Percentiles rank a stretch among this genome's conserved stretches.
Evolutionary conservation across 35 echinoderm and acorn worm genomes (phyloP).

Genomic region (Apostichopus japonicus): DNA sequence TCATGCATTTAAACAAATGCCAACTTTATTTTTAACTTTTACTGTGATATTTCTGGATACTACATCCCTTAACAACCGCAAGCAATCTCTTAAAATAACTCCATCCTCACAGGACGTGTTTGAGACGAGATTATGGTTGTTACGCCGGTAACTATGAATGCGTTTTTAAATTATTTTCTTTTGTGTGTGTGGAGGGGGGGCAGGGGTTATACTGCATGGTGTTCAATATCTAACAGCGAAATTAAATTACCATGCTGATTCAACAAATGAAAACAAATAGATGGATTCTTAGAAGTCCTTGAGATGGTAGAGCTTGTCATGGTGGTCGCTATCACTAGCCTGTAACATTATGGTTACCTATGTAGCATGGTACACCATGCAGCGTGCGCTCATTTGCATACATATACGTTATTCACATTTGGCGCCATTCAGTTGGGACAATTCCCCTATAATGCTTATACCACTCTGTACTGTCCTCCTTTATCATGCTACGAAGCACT

Average conservation of each 20-base stretch:
- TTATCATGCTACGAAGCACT: too few species aligned
- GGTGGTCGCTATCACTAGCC: neutral
- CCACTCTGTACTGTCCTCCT: too few species aligned
- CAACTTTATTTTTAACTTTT: neutral
- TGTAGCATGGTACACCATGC: too few species aligned
- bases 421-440: too few species aligned
- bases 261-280: neutral
- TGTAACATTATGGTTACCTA: neutral
- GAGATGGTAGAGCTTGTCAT: neutral
- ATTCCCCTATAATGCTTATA: too few species aligned
- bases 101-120: neutral
- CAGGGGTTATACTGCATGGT: neutral
- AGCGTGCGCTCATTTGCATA: too few species aligned
- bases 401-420: too few species aligned
- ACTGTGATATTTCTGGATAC: neutral
- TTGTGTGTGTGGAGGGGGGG: too few species aligned
- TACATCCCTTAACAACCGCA: neutral
- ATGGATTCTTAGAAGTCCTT: neutral
- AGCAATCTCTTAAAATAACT: neutral
- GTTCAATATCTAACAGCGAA: neutral
- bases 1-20: too few species aligned
- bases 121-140: neutral
- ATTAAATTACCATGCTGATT: neutral
- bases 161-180: too few species aligned
- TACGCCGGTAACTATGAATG: neutral